Evolutionary conservation across 2,113 vertebrate species (phyloP).

Genomic region (Cyanoramphus novaezelandiae): DNA sequence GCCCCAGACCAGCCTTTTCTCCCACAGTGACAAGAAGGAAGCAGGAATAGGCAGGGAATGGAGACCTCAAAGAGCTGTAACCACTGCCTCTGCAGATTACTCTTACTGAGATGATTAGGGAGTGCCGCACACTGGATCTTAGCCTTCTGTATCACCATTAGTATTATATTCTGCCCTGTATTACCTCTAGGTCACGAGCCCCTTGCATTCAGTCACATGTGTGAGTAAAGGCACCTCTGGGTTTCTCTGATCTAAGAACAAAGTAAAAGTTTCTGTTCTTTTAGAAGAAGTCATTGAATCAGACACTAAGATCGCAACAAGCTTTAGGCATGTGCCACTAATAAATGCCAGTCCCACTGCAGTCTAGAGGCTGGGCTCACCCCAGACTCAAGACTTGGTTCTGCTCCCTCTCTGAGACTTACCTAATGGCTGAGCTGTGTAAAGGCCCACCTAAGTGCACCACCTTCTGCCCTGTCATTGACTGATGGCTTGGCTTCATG

Average conservation of each 20-base stretch:
- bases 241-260: background rate
- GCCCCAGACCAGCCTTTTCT: background rate
- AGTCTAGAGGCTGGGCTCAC: background rate
- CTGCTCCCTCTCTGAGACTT: background rate
- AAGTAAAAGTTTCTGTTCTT: background rate
- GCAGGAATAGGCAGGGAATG: background rate
- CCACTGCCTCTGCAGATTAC: background rate
- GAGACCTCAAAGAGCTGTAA: background rate
- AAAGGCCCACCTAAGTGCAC: background rate
- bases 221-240: background rate
- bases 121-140: background rate
- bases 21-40: background rate
- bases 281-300: background rate
- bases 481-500: too few relatives aligned
- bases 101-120: background rate
- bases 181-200: background rate
- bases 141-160: background rate
- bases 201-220: background rate
- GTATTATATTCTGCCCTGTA: background rate
- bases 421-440: background rate
- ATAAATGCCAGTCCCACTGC: background rate
- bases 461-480: background rate
- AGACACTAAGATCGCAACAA: background rate
- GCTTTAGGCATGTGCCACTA: background rate
- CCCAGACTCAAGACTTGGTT: background rate